Base-by-base conservation (phyloP, 2,888 invertebrate genomes). In the Busseola fusca region DNA sequence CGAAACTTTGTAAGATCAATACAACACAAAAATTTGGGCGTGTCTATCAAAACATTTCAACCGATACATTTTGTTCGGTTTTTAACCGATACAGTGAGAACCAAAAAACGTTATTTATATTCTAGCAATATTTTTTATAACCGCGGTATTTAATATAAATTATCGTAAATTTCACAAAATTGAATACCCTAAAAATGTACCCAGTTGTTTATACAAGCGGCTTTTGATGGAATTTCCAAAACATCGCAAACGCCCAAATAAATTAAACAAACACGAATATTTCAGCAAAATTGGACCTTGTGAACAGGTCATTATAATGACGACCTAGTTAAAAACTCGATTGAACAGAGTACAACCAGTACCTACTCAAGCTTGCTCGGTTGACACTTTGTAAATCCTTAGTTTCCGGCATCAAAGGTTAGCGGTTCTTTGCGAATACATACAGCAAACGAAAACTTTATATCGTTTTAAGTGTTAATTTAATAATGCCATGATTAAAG, bases 11-110 rank as follows among this genome's bases (percentile, higher is more conserved):
- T 40, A 58, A 70, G 57, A 70, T 70, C 72, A 50, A 70, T 70
- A 58, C 57, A 48, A 70, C 40, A 57, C 66, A 69, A 68, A 57
- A 70, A 50, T 50, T 48, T 48, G 57, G 72, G 70, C 48, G 72
- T 71, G 72, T 48, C 48, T 58, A 40, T 21, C 40, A 18, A 12
- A 58, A n/a, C 4, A 48, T 71, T 72, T 58, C 27, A 18, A 48
- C 27, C 16, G 18, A 10, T 25, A 27, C 16, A n/a, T 69, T 69
- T 52, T 52, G 30, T 52, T 52, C 18, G 6, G 40, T n/a, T 40
- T 30, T 40, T 40, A 40, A 40, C 40, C 14, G 5, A 14, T 30
- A 12, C 18, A 16, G 2, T 18, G 16, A 48, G 5, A n/a, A 3
- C n/a, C 30, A 30, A 10, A 63, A 16, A 2, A 30, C 16, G 4